Conservation (phyloP, 1,140 invertebrate species). For the Potamilus streckersoni region DNA sequence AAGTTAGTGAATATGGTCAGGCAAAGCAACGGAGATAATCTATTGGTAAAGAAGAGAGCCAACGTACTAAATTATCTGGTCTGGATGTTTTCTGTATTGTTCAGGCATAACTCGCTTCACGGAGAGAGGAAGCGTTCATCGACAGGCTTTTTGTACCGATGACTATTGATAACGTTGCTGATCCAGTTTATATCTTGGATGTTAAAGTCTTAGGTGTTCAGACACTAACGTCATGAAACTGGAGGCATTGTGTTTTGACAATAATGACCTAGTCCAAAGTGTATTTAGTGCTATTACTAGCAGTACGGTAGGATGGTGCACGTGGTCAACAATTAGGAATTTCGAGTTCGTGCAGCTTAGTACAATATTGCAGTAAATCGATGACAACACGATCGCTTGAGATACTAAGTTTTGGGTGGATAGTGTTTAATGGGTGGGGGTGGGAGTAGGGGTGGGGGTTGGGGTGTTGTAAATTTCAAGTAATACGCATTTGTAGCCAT, state of each 20-base stretch:
- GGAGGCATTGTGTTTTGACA: background rate
- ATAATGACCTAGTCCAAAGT: background rate
- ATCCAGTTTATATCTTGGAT: conserved; percentile 2
- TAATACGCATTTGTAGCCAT: conserved; percentile 1
- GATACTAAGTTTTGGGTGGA: background rate
- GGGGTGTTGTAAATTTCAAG: background rate
- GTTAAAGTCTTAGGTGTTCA: background rate
- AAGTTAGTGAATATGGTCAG: too few species aligned
- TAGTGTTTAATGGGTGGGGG: background rate
- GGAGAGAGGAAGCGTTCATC: conserved; percentile 3
- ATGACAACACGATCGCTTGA: background rate
- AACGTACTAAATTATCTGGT: background rate
- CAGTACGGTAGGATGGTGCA: background rate
- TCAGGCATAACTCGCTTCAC: conserved; percentile 1
- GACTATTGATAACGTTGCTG: background rate
- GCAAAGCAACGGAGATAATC: background rate
- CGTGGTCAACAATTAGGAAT: conserved; percentile 5
- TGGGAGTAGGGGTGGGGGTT: background rate
- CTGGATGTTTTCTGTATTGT: background rate
- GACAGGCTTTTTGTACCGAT: conserved; percentile 3
- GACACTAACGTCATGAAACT: conserved; percentile 1
- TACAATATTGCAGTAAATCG: conserved; percentile 3
- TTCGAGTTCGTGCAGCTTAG: conserved; percentile 3
- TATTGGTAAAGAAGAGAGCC: background rate
- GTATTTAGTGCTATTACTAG: conserved; percentile 4